Evolutionary conservation across 2,888 invertebrate species (phyloP).

Genomic region (Drosophila lacicola): DNA sequence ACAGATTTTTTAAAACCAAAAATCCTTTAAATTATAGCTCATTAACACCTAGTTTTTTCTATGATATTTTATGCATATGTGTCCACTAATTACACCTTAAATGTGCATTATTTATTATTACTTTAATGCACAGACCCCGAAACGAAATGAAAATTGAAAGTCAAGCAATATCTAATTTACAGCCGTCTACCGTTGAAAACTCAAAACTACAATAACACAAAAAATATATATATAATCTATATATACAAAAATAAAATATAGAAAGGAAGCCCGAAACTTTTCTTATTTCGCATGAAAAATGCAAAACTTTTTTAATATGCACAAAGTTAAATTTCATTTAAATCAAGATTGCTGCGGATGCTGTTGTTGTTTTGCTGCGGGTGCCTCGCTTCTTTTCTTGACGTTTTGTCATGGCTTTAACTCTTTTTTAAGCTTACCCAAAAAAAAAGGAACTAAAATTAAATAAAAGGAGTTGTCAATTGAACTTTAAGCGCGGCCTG

Average conservation of each 20-base stretch:
- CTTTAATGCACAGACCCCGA: background rate
- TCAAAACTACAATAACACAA: conserved; percentile 42
- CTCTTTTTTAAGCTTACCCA: conserved; percentile 40
- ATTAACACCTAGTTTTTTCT: too few species aligned
- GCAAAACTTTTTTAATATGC: conserved; percentile 78
- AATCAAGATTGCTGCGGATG: conserved; percentile 68
- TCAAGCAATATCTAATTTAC: conserved; percentile 32
- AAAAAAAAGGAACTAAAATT: background rate
- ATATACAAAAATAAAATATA: conserved; percentile 22
- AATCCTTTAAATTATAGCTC: too few species aligned
- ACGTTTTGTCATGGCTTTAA: conserved; percentile 43
- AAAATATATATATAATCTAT: background rate
- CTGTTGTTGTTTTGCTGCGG: conserved; percentile 25
- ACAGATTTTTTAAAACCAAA: too few species aligned
- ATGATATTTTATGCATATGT: too few species aligned
- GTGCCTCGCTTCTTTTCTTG: conserved; percentile 30
- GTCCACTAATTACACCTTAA: too few species aligned
- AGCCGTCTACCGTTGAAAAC: conserved; percentile 10
- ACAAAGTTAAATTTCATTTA: conserved; percentile 78
- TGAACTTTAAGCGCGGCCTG: conserved; percentile 37
- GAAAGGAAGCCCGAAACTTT: conserved; percentile 67
- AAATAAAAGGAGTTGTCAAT: conserved; percentile 12
- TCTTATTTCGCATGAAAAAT: conserved; percentile 78
- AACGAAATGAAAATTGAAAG: conserved; percentile 6
- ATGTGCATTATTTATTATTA: too few species aligned